Evolutionary conservation across 2,888 invertebrate genomes (phyloP), one percentile per base, ranked within the genome.

Genomic region (Tuberolachnus salignus): DNA sequence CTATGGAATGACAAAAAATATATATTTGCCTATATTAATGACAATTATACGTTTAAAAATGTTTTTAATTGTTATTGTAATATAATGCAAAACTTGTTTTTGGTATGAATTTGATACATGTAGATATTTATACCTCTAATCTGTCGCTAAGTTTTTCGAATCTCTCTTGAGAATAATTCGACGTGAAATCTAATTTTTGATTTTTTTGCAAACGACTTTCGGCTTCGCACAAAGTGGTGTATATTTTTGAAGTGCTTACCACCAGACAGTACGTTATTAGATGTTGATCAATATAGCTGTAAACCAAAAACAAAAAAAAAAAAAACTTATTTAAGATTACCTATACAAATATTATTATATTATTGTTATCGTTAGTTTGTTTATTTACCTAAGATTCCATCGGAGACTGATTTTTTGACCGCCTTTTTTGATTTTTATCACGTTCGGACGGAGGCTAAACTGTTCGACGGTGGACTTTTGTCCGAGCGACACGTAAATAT

Each of bases 191-290:
- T 23, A 13, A 23, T 46, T 26, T 67, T 21, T 23, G 64, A 34
- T 44, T 64, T 63, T 70, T 66, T 16, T 57, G 64, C 23, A 69
- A 83, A 72, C 86, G 85, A 0, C 86, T 85, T 81, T 86, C 83
- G 1, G 88, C 88, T 23, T 86, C 86, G 83, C 89, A 89, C 51
- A 88, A 84, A 0, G 88, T 86, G 13, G 85, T 84, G 83, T 87
- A 88, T 82, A 86, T 86, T 53, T 84, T 84, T 59, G 84, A 83
- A 1, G 85, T 85, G 83, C 87, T 89, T 51, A 88, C 85, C 19
- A 88, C 86, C 23, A 89, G 84, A 83, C 88, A 89, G 83, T 89
- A 89, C 81, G 86, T 84, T 80, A 87, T 87, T n/a, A 85, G 84
- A 82, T 87, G 87, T 6, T 87, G 87, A 83, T 87, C 87, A 61